Conservation (phyloP, 2,797 vertebrate species). For the Microcaecilia unicolor region DNA sequence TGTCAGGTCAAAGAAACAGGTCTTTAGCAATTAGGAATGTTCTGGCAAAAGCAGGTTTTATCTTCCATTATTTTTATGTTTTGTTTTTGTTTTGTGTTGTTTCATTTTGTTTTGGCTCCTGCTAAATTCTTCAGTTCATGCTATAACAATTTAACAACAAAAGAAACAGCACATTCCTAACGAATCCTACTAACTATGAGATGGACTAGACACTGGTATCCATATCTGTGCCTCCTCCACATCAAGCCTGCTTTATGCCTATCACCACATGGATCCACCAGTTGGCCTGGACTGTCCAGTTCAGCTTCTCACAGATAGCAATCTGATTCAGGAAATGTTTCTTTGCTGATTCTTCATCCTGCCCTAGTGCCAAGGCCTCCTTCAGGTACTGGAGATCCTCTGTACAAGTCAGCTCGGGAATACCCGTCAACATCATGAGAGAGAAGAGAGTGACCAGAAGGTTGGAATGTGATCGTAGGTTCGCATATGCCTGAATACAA, state of each 20-base stretch:
- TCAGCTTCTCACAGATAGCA: constrained; percentile 40
- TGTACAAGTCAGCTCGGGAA: constrained; percentile 55
- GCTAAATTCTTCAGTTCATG: too few species aligned
- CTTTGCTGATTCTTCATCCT: constrained; percentile 38
- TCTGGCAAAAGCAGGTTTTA: too few species aligned
- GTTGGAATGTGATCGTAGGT: constrained; percentile 52
- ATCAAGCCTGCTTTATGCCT: constrained; percentile 45
- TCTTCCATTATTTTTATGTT: too few species aligned
- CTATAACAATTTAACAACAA: too few species aligned
- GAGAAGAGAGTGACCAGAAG: constrained; percentile 64
- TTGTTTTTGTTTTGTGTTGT: too few species aligned
- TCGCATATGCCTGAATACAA: constrained; percentile 57
- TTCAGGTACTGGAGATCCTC: constrained; percentile 62
- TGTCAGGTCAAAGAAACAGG: too few species aligned
- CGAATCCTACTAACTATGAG: too few species aligned
- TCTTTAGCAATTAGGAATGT: too few species aligned
- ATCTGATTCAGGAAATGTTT: constrained; percentile 60
- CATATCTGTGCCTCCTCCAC: too few species aligned
- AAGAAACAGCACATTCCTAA: too few species aligned
- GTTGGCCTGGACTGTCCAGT: constrained; percentile 64
- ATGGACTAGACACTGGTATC: too few species aligned
- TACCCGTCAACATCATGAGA: constrained; percentile 65
- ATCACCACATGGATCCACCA: constrained; percentile 65
- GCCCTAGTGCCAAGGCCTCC: constrained; percentile 52
- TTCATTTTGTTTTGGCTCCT: too few species aligned